Base-by-base conservation (phyloP, 2,797 vertebrate genomes). In the Mormyrus hasselquistii region DNA sequence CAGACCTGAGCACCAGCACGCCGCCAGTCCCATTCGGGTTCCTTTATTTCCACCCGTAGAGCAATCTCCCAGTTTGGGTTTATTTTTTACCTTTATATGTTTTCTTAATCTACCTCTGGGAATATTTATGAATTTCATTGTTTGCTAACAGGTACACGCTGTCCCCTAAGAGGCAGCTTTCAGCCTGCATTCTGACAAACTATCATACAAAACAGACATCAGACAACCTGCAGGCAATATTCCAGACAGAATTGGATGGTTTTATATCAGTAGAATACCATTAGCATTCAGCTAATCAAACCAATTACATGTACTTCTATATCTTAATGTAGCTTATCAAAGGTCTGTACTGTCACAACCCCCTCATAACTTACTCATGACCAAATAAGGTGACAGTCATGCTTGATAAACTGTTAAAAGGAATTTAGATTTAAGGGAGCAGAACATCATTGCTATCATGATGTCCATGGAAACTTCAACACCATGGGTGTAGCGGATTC, bases 181-280 rank as follows among this genome's bases (percentile, higher is more conserved):
- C 73, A 44, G 73, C 38, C 73, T 79, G 73, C 6, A 1, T 10
- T 82, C 9, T 47, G 76, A 73, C 76, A 44, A 79, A 44, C 6
- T 47, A 44, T 82, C 47, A 38, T 19, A n/a, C 41, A 82, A 47
- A 82, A 82, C 76, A 47, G 41, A 44, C 38, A 14, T 79, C 73
- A 79, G 73, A 82, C 76, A 82, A 82, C 76, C 76, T 47, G 38
- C 41, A 82, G 76, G 76, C 41, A 47, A 82, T 47, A 82, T 82
- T 82, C 38, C 76, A 47, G 41, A 82, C 76, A 82, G 76, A 47
- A 7, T 8, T 47, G 16, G 12, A 44, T 82, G 76, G 76, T 44
- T 82, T 82, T 82, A 82, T 82, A 47, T 16, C 34, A 47, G 8
- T 22, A 19, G 41, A 47, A 19, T n/a, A 82, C 19, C 16, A 41